Evolutionary conservation across 2,797 vertebrate species (phyloP).

Genomic region (Catamblyrhynchus diadema): DNA sequence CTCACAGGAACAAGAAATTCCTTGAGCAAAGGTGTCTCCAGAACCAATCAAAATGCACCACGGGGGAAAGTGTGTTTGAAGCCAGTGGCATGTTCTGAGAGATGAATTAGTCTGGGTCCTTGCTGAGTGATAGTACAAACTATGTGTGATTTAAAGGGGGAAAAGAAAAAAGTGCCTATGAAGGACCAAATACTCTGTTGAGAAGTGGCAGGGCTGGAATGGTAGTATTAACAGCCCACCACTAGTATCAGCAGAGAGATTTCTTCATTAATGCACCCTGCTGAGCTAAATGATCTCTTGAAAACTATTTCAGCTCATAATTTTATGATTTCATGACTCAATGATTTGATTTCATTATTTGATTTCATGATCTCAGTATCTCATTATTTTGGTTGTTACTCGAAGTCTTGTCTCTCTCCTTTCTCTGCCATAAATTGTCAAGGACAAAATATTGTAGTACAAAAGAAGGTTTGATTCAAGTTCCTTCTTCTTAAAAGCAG

Average conservation of each 20-base stretch:
- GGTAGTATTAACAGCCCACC: background rate
- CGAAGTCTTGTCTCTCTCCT: background rate
- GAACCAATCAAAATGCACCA: background rate
- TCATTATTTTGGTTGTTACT: background rate
- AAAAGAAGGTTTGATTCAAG: background rate
- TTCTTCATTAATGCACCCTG: background rate
- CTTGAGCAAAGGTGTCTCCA: slow-evolving; percentile 4
- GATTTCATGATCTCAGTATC: background rate
- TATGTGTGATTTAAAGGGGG: background rate
- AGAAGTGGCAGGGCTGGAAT: background rate
- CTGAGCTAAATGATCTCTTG: background rate
- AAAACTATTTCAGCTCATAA: background rate
- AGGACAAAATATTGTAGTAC: background rate
- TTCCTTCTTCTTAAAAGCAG: background rate
- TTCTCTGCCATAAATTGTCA: background rate
- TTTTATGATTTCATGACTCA: background rate
- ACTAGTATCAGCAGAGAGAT: background rate
- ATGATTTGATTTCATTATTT: background rate
- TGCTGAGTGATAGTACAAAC: background rate
- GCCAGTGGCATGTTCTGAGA: background rate
- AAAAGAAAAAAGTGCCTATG: background rate
- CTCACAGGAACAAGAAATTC: slow-evolving; percentile 57
- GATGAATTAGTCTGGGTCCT: background rate
- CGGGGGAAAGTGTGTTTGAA: background rate
- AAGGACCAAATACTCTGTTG: background rate